Base-by-base conservation (phyloP, 2,113 vertebrate species). In the Sapayoa aenigma region DNA sequence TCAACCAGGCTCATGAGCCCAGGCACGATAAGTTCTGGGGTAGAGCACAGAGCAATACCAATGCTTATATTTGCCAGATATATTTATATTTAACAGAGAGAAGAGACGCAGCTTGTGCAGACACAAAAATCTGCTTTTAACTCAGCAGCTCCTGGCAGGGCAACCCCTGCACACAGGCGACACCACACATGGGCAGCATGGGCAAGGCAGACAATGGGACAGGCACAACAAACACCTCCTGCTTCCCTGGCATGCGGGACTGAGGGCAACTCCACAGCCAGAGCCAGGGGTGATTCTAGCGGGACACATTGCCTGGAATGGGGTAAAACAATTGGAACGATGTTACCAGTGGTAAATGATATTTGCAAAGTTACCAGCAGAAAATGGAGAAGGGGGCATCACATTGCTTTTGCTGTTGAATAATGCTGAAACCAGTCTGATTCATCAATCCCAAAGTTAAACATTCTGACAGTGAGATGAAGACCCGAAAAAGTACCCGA, bases 131-230 rank as follows among this genome's bases (percentile, higher is more conserved):
- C 41, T 66, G 62, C 50, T 84, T 74, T 69, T n/a, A 75, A 53
- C 5, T n/a, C 46, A 56, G 68, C 56, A 71, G 50, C 44, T 94
- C 23, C 82, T 59, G 39, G 76, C 58, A 47, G 58, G 44, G 71
- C 14, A 37, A 3, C 19, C 31, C n/a, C 21, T 25, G 33, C 50
- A 58, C 24, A 21, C 30, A n/a, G 2, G 3, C 1, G 1, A 17
- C 56, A 63, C 30, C 13, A 27, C 0, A 1, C 20, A 18, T n/a
- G 0, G 0, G 31, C 37, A 30, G 19, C 5, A 1, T 17, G 7
- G 49, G 47, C 46, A 31, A 47, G 39, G 30, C 35, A 84, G 74
- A 33, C 37, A 35, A 18, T 62, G 17, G 21, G 20, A 56, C 8
- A 23, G 28, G 27, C 9, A 4, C 47, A 30, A 23, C 2, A 0